Evolutionary conservation across 2,113 vertebrate genomes (phyloP).

Genomic region (Bubo bubo): DNA sequence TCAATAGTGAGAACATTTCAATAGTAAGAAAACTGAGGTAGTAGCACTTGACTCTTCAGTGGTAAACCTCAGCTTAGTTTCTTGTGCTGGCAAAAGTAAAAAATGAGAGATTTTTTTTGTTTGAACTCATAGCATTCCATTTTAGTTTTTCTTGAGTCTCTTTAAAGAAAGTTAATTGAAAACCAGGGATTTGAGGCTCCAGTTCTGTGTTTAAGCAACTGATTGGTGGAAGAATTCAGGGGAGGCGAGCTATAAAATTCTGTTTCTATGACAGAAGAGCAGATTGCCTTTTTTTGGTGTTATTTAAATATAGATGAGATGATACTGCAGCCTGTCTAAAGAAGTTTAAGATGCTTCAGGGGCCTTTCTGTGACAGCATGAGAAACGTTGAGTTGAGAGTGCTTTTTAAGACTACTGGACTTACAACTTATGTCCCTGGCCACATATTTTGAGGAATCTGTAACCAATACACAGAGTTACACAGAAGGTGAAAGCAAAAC

Average conservation of each 20-base stretch:
- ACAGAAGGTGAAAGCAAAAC: neutral
- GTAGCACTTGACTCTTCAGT: neutral
- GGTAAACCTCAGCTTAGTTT: neutral
- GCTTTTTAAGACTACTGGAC: neutral
- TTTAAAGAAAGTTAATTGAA: neutral
- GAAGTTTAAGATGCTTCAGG: neutral
- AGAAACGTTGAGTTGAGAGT: neutral
- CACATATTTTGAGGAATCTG: neutral
- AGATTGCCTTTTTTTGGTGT: neutral
- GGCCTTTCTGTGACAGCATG: neutral
- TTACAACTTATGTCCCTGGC: accelerated
- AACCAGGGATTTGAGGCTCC: neutral
- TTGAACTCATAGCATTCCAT: neutral
- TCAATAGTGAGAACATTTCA: neutral
- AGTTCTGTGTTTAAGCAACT: neutral
- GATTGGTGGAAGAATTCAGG: neutral
- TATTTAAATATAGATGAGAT: neutral
- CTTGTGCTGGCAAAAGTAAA: neutral
- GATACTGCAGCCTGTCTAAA: neutral
- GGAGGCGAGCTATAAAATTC: neutral
- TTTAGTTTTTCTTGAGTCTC: neutral
- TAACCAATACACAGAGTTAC: neutral
- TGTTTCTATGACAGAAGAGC: neutral
- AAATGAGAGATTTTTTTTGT: neutral
- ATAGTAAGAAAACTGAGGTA: neutral